These are phyloP conservation scores for Corythaixoides concolor DNA, from an alignment of 2,113 vertebrate species.

Conservation along the genomic window DNA sequence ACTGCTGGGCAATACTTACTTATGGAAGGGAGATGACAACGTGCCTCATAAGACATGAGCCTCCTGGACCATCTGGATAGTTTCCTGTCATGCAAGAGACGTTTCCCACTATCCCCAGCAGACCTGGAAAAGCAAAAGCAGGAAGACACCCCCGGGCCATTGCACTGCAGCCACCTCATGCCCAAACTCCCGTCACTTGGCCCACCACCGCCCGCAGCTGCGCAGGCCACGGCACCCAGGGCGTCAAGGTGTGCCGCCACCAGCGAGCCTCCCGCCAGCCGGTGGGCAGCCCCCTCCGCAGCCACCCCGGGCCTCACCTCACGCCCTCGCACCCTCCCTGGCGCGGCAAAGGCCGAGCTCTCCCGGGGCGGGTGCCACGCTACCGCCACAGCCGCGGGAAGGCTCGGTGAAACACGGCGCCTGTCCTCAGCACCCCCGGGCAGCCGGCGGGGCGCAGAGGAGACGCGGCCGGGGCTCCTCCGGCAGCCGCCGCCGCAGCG, in stretches of 20 bases:
- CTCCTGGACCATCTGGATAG: background rate
- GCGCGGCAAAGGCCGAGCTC: background rate
- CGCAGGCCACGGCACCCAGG: accelerated
- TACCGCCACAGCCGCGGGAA: background rate
- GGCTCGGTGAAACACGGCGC: no score
- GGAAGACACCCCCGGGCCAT: accelerated
- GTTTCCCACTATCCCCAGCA: accelerated
- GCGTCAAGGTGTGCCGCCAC: accelerated
- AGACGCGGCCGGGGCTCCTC: background rate
- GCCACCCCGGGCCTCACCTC: background rate
- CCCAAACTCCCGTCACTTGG: accelerated
- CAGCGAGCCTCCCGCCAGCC: background rate
- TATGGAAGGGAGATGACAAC: accelerated
- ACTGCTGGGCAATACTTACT: background rate
- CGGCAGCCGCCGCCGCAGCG: background rate
- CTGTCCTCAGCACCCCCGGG: background rate
- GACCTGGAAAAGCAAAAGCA: background rate
- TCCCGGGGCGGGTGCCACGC: no score
- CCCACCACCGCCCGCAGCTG: background rate
- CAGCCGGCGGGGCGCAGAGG: background rate
- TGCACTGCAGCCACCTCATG: accelerated
- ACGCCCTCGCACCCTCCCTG: background rate
- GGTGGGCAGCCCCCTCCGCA: no score
- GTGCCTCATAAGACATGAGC: accelerated
- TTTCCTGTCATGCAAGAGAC: accelerated